Conservation (phyloP, 2,888 invertebrate species). For the Anthophora plumipes region DNA sequence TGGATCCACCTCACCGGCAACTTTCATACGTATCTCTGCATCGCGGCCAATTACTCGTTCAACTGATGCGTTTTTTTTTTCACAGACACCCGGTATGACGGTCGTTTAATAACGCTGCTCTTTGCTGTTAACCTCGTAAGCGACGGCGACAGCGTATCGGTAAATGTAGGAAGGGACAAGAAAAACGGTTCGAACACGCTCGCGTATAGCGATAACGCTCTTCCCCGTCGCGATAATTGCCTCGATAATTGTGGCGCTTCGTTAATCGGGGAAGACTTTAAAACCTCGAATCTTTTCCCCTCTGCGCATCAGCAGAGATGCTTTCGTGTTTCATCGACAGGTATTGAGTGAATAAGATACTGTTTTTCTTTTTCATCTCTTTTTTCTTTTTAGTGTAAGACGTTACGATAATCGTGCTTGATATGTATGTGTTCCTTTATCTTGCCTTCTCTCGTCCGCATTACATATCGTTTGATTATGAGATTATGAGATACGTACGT, state of each 20-base stretch:
- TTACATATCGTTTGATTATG: slow-evolving; percentile 1
- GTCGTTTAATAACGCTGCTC: slow-evolving; percentile 61
- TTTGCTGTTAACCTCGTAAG: slow-evolving; percentile 64
- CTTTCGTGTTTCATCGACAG: too few relatives aligned
- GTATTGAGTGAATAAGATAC: too few relatives aligned
- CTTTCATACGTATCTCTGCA: slow-evolving; percentile 35
- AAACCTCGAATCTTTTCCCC: too few relatives aligned
- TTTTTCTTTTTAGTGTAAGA: too few relatives aligned
- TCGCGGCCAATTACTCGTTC: slow-evolving; percentile 30
- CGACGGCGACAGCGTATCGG: slow-evolving; percentile 49
- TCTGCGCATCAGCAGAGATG: not conserved
- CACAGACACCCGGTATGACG: slow-evolving; percentile 31
- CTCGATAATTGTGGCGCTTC: slow-evolving; percentile 60
- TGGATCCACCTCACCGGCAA: slow-evolving; percentile 16
- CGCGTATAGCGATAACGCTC: slow-evolving; percentile 53
- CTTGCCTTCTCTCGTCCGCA: not conserved
- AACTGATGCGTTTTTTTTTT: slow-evolving; percentile 25
- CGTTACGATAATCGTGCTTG: not conserved
- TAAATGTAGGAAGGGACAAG: slow-evolving; percentile 42
- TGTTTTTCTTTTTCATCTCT: too few relatives aligned
- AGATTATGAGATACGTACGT: too few relatives aligned
- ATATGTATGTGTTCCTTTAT: not conserved
- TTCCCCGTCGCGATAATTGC: slow-evolving; percentile 56
- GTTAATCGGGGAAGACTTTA: slow-evolving; percentile 56
- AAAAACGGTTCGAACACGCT: slow-evolving; percentile 66